Percentiles rank a stretch among this genome's conserved stretches.
Evolutionary conservation across 2,797 vertebrate genomes (phyloP).

Genomic region (Erpetoichthys calabaricus): DNA sequence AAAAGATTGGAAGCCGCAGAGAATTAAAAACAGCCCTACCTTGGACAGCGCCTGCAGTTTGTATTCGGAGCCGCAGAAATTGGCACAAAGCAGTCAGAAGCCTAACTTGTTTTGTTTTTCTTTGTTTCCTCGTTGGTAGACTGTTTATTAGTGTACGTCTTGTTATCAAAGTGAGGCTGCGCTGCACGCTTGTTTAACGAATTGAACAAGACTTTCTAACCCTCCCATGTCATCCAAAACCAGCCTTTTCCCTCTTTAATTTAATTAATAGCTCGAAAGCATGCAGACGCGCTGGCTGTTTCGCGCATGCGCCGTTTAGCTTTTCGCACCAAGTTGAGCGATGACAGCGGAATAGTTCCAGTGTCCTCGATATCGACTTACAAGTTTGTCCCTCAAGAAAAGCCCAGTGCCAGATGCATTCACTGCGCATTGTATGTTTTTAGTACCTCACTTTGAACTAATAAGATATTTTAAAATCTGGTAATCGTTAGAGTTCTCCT

Average conservation of each 20-base stretch:
- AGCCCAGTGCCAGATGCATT: too few species aligned
- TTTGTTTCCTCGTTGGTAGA: not conserved
- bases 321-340: not conserved
- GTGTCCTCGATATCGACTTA: too few species aligned
- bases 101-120: not conserved
- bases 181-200: not conserved
- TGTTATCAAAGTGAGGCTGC: too few species aligned
- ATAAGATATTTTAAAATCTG: too few species aligned
- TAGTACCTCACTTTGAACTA: too few species aligned
- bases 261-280: conserved; percentile 13
- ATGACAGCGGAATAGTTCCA: too few species aligned
- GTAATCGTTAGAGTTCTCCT: too few species aligned
- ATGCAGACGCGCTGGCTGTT: conserved; percentile 6
- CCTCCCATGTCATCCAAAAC: conserved; percentile 7
- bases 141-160: not conserved
- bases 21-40: conserved; percentile 28
- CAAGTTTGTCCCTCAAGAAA: too few species aligned
- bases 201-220: conserved; percentile 1
- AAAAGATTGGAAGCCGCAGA: not conserved
- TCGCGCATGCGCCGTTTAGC: conserved; percentile 24
- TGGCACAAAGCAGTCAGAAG: conserved; percentile 1
- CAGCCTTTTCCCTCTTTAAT: conserved; percentile 4
- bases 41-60: conserved; percentile 31
- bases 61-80: conserved; percentile 16
- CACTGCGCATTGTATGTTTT: too few species aligned